Percentiles rank a stretch among this genome's conserved stretches.
These are phyloP conservation scores for Drosophila nigritarsus DNA, from an alignment of 2,888 invertebrate genomes.

Conservation along the genomic window DNA sequence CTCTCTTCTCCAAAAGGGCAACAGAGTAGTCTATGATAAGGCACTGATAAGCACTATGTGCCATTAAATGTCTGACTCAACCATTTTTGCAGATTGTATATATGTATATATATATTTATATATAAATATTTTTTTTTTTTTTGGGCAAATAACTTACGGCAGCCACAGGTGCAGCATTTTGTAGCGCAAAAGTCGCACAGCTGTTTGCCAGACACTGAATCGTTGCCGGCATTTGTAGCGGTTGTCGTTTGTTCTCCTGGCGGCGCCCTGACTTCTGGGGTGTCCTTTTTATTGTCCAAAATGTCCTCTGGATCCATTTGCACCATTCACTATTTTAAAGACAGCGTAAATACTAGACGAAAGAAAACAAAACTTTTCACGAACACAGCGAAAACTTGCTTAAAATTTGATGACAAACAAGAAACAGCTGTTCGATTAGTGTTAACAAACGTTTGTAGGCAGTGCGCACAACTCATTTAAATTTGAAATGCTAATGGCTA, in stretches of 20 bases:
- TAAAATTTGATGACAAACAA: constrained; percentile 8
- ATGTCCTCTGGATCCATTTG: constrained; percentile 21
- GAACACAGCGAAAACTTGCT: not conserved
- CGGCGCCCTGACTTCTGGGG: not conserved
- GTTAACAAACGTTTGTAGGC: constrained; percentile 33
- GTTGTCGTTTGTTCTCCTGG: not conserved
- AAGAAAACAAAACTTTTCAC: not conserved
- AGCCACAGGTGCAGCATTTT: constrained; percentile 44
- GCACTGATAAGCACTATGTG: not conserved
- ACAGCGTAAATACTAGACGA: not conserved
- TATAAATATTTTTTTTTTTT: not conserved
- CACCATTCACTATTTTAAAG: not conserved
- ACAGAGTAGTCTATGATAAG: not conserved
- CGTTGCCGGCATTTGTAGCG: constrained; percentile 12
- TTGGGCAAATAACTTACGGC: constrained; percentile 45
- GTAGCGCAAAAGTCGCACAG: constrained; percentile 31
- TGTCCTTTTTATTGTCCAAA: not conserved
- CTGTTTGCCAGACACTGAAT: constrained; percentile 18
- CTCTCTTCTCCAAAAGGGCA: not conserved
- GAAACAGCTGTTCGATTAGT: constrained; percentile 42
- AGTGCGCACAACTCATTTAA: not conserved
- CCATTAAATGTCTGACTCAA: not conserved
- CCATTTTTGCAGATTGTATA: not conserved
- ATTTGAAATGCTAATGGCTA: constrained; percentile 10
- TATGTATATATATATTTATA: no score